Base-by-base conservation (phyloP, 2,113 vertebrate genomes). In the Ctenomys sociabilis region DNA sequence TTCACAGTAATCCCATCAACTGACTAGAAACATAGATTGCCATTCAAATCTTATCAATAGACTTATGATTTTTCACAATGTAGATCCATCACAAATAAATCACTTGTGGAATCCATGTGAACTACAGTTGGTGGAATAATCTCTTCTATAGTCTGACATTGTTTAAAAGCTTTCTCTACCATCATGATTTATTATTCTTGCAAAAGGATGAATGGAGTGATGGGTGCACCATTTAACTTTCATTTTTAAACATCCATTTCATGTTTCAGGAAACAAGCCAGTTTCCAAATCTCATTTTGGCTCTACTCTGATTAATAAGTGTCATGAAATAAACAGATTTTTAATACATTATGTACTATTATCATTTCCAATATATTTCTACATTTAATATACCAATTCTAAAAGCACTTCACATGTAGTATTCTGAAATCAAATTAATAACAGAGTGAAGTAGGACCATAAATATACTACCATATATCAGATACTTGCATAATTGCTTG, bases 351-450 rank as follows among this genome's bases (percentile, higher is more conserved):
- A 78, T 40, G 59, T 90, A 64, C 70, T 21, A 90, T 43, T 7
- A 82, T 49, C 2, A 85, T 96, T 95, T 92, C 52, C 14, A 59
- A 17, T 88, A 88, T 75, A 78, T 88, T 70, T 94, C 70, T 91
- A 13, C 16, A 49, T n/a, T n/a, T 89, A 80, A 80, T 57, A 84
- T 90, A n/a, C 66, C 59, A 93, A 45, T 86, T 82, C 24, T 90
- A 88, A 63, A 91, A 63, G 1, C 1, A 30, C 5, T 93, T 85
- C 35, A 64, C 70, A 91, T 64, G 54, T 63, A 75, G 0, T 63
- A 88, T 95, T 97, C 59, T 93, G 17, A 77, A 94, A 54, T 87
- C 12, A 96, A 90, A 85, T 92, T 94, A 61, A 77, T 83, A 87
- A 21, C 52, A 83, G 28, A 63, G 93, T 87, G 19, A 91, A 94